A percentile compares a stretch with the other conserved stretches of the same genome.
Conservation (phyloP, 92 coral and sea anemone genomes). For the Phenganax subtilis region DNA sequence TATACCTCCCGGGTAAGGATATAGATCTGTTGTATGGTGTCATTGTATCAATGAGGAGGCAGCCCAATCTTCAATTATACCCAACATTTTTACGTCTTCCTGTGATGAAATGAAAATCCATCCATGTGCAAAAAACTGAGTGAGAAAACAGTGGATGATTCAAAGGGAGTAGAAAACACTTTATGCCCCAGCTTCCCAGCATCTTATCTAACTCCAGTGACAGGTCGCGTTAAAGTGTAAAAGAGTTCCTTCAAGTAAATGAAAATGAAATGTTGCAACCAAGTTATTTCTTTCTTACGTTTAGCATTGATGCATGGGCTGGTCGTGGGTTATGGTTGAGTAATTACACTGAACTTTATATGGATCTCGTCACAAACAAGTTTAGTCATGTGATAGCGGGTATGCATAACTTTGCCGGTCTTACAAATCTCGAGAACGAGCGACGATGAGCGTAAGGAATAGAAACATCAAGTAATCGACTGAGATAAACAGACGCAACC, state of each 20-base stretch:
- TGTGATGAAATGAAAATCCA: neutral
- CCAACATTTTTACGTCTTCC: no score
- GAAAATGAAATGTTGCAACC: neutral
- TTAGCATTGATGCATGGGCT: slow-evolving; percentile 64
- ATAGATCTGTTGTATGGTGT: neutral
- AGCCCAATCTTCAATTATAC: neutral
- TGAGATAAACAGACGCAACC: no score
- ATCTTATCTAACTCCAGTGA: no score
- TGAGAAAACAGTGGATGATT: no score
- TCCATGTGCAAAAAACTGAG: neutral
- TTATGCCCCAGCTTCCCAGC: no score
- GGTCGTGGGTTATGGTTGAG: slow-evolving; percentile 55
- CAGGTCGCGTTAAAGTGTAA: no score
- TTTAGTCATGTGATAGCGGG: slow-evolving; percentile 72
- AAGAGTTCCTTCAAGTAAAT: no score
- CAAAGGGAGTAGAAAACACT: no score
- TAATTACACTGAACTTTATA: slow-evolving; percentile 61
- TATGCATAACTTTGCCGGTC: slow-evolving; percentile 21
- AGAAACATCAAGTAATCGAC: no score
- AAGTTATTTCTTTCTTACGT: neutral
- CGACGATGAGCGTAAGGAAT: neutral
- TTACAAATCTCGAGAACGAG: neutral
- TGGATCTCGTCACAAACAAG: slow-evolving; percentile 56
- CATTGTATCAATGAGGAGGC: neutral
- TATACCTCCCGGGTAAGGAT: slow-evolving; percentile 79